These are phyloP conservation scores for Harpalus rufipes DNA, from an alignment of 2,888 invertebrate species.

Conservation along the genomic window DNA sequence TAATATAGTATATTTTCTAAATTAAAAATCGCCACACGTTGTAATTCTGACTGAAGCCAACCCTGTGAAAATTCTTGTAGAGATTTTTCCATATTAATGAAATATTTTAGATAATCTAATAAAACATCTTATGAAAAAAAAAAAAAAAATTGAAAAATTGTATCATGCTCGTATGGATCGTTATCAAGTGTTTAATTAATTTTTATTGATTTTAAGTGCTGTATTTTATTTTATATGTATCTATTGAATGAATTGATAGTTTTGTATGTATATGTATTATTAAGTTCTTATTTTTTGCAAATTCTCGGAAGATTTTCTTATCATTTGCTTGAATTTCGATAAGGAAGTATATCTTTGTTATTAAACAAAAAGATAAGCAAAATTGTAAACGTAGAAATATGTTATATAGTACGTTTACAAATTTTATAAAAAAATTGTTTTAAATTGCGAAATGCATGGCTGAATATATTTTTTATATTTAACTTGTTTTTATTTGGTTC, in stretches of 20 bases:
- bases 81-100: slow-evolving; percentile 17
- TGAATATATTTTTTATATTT: too few species aligned
- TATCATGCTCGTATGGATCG: neutral
- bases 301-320: slow-evolving; percentile 8
- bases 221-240: neutral
- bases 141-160: neutral
- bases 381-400: slow-evolving; percentile 26
- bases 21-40: neutral
- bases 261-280: neutral
- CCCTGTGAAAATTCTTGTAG: slow-evolving; percentile 2
- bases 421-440: neutral
- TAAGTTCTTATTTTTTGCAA: neutral
- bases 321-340: slow-evolving; percentile 33
- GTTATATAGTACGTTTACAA: slow-evolving; percentile 22
- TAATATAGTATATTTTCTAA: neutral
- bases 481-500: too few species aligned
- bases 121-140: slow-evolving; percentile 8
- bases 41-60: neutral
- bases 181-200: neutral
- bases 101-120: slow-evolving; percentile 12
- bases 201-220: neutral
- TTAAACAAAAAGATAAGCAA: slow-evolving; percentile 29
- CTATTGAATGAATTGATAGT: neutral
- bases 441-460: neutral
- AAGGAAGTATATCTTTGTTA: slow-evolving; percentile 31